Percentiles rank a stretch among this genome's conserved stretches.
phyloP scores from a whole-genome alignment of 2,113 vertebrate species.

The Rhea pennata region DNA sequence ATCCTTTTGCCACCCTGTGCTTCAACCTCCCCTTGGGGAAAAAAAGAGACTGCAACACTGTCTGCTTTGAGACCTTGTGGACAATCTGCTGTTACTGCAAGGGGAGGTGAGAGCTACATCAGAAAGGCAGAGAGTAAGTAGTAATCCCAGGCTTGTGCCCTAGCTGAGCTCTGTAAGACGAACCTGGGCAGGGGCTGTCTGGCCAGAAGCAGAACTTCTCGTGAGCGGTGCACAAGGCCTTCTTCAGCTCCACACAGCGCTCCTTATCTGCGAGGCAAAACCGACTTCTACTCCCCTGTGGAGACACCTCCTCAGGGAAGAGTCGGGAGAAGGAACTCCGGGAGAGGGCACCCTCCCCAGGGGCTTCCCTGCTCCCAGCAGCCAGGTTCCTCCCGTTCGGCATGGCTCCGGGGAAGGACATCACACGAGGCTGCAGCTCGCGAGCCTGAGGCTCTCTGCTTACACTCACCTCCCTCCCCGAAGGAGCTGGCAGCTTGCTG shows the following conservation, averaged over 20 bases:
- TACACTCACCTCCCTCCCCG: background rate
- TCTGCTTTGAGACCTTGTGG: background rate
- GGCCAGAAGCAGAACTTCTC: slow-evolving; percentile 98
- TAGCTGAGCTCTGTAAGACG: background rate
- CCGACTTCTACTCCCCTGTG: accelerated
- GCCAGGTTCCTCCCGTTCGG: background rate
- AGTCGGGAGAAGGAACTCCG: background rate
- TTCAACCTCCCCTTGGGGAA: accelerated
- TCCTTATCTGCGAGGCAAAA: slow-evolving; percentile 83
- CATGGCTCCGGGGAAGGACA: accelerated
- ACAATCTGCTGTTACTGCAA: background rate
- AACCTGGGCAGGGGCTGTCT: slow-evolving; percentile 94
- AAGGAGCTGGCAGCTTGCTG: background rate
- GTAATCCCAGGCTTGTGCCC: accelerated
- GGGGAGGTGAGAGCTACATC: accelerated
- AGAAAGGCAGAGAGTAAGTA: background rate
- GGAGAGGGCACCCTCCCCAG: accelerated
- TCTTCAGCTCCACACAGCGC: slow-evolving; percentile 85
- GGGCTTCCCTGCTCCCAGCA: background rate
- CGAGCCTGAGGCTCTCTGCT: background rate
- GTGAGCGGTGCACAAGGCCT: slow-evolving; percentile 86
- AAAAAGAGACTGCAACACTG: background rate
- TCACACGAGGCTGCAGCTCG: background rate
- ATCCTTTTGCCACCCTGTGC: accelerated
- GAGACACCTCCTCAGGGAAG: background rate